A percentile compares a stretch with the other conserved stretches of the same genome.
Conservation (phyloP, 2,113 vertebrate genomes). For the Setophaga coronata region DNA sequence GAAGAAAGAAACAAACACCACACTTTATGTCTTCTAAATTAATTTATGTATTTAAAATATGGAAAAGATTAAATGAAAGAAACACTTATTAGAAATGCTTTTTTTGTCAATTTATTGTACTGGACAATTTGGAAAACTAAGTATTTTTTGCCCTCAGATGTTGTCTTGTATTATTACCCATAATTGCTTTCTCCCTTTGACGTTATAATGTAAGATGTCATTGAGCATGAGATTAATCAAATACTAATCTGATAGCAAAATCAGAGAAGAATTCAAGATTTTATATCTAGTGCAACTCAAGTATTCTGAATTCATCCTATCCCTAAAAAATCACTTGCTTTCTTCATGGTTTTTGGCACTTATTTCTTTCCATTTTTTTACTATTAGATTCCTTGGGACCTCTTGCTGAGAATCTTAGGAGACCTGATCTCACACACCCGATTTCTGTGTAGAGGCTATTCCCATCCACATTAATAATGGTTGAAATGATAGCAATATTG, state of each 20-base stretch:
- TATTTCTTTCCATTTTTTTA: background rate
- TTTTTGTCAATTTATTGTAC: background rate
- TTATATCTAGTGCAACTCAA: background rate
- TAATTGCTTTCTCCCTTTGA: background rate
- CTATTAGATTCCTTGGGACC: background rate
- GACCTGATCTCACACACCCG: background rate
- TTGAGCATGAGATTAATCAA: background rate
- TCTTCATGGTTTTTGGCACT: background rate
- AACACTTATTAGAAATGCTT: background rate
- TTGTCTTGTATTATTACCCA: background rate
- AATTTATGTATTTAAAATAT: background rate
- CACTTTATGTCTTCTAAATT: background rate
- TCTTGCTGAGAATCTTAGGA: background rate
- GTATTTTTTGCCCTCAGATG: background rate
- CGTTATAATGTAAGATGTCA: background rate
- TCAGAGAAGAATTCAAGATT: background rate
- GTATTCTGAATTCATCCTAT: background rate
- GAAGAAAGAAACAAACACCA: background rate
- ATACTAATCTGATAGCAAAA: background rate
- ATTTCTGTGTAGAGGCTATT: background rate
- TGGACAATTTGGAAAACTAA: background rate
- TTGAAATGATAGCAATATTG: background rate
- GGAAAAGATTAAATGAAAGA: background rate
- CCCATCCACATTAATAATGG: background rate
- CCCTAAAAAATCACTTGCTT: background rate